Evolutionary conservation across 2,797 vertebrate genomes (phyloP).

Genomic region (Melopsittacus undulatus): DNA sequence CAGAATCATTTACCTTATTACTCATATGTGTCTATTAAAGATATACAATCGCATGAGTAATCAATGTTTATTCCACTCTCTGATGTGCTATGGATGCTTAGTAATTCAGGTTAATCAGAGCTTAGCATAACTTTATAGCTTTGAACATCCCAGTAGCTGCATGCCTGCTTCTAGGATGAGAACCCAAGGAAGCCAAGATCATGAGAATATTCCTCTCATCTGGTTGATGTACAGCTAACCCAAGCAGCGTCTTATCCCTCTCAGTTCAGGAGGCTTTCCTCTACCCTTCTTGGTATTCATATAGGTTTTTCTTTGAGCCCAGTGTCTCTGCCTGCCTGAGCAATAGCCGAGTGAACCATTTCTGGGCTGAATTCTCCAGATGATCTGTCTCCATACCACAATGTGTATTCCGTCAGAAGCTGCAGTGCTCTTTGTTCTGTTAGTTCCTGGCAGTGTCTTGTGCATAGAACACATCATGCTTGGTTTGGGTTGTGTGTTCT

Average conservation of each 20-base stretch:
- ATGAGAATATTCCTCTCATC: neutral
- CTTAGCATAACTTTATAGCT: neutral
- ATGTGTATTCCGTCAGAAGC: neutral
- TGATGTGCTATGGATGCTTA: neutral
- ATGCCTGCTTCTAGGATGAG: neutral
- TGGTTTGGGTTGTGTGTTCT: neutral
- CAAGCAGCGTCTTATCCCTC: neutral
- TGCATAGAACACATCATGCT: neutral
- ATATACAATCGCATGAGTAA: neutral
- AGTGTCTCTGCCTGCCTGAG: neutral
- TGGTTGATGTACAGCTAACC: neutral
- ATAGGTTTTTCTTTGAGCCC: neutral
- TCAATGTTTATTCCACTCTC: neutral
- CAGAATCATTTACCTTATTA: neutral
- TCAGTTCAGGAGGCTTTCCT: neutral
- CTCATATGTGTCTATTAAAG: neutral
- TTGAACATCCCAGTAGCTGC: neutral
- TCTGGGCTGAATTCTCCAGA: neutral
- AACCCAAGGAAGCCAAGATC: neutral
- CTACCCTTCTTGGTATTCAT: neutral
- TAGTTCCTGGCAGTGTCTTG: neutral
- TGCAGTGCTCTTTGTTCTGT: neutral
- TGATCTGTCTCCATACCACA: neutral
- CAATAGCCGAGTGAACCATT: neutral
- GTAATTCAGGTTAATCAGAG: neutral